Evolutionary conservation across 2,113 vertebrate species (phyloP).

Genomic region (Tragulus kanchil): DNA sequence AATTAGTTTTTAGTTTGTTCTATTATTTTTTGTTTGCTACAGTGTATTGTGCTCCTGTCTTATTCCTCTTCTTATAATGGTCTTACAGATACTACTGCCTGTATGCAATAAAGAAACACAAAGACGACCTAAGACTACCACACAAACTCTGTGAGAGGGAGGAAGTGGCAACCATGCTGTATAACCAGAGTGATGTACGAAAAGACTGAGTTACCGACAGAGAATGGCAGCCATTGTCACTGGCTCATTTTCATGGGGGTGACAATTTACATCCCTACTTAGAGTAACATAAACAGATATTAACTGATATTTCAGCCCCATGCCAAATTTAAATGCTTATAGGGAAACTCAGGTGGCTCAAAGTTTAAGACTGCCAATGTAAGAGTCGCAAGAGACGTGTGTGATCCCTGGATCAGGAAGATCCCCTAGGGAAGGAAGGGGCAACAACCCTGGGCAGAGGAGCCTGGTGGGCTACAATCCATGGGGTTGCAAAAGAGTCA

Average conservation of each 20-base stretch:
- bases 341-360: not conserved
- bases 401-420: not conserved
- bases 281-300: not conserved
- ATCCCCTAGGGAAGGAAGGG: not conserved
- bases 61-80: not conserved
- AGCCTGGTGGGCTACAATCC: not conserved
- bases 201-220: not conserved
- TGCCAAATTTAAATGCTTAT: not conserved
- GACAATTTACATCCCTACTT: not conserved
- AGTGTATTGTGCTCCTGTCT: not conserved
- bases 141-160: not conserved
- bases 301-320: not conserved
- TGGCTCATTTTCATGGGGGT: not conserved
- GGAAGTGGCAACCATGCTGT: not conserved
- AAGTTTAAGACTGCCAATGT: not conserved
- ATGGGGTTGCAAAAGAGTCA: not conserved
- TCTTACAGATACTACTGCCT: not conserved
- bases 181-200: not conserved
- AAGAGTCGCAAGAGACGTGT: not conserved
- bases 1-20: constrained; percentile 1
- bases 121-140: not conserved
- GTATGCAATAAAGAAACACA: not conserved
- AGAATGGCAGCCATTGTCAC: not conserved
- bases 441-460: not conserved
- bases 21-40: not conserved